These are phyloP conservation scores for Drosophila niveifrons DNA, from an alignment of 2,888 invertebrate species.

Conservation along the genomic window DNA sequence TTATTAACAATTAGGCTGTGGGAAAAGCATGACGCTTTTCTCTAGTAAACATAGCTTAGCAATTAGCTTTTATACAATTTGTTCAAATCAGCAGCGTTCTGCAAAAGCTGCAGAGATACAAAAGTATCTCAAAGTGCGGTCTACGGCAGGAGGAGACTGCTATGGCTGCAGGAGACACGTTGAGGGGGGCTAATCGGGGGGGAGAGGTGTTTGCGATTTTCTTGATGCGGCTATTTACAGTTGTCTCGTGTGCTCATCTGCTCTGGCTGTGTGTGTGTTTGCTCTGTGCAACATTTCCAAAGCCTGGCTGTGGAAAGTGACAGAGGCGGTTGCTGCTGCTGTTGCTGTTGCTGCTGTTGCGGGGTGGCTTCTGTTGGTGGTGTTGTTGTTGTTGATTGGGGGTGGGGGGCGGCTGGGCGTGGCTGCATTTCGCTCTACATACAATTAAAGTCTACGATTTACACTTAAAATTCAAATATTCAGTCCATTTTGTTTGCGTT, in stretches of 20 bases:
- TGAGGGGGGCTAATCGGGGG: slow-evolving; percentile 24
- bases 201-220: slow-evolving; percentile 16
- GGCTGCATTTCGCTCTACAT: slow-evolving; percentile 68
- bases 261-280: slow-evolving; percentile 15
- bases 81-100: slow-evolving; percentile 57
- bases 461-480: slow-evolving; percentile 84
- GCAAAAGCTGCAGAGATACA: slow-evolving; percentile 45
- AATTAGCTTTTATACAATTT: slow-evolving; percentile 73
- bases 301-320: slow-evolving; percentile 75
- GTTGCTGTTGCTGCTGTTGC: not conserved
- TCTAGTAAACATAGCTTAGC: slow-evolving; percentile 57
- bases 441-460: slow-evolving; percentile 83
- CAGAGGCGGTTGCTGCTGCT: slow-evolving; percentile 51
- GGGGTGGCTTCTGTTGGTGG: slow-evolving; percentile 5
- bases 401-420: slow-evolving; percentile 13
- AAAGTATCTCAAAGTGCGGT: slow-evolving; percentile 54
- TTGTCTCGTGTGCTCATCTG: slow-evolving; percentile 38
- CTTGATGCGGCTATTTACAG: slow-evolving; percentile 63
- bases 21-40: slow-evolving; percentile 38
- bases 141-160: slow-evolving; percentile 63
- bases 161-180: slow-evolving; percentile 42
- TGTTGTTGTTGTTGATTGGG: not conserved
- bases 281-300: slow-evolving; percentile 63
- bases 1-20: slow-evolving; percentile 55
- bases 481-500: slow-evolving; percentile 85